phyloP scores from a whole-genome alignment of 2,113 vertebrate genomes.

The Mobula birostris region DNA sequence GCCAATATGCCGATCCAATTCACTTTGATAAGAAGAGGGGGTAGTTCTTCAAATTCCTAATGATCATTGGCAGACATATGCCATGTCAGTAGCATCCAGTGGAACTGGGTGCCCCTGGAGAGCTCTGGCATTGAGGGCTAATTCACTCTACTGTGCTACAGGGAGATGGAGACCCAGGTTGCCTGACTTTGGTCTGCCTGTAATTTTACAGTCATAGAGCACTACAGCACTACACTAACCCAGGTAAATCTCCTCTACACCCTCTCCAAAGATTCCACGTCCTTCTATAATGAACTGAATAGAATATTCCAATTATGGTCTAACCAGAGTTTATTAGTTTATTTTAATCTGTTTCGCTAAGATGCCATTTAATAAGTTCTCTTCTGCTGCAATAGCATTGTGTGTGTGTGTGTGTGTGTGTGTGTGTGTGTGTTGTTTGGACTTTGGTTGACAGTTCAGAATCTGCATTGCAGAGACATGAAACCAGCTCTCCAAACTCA shows the following conservation, averaged over 20 bases:
- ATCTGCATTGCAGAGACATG: slow-evolving; percentile 3
- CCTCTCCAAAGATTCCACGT: too few species aligned
- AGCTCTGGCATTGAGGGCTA: neutral
- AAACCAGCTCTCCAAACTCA: neutral
- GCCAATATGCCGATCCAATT: neutral
- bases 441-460: neutral
- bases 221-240: too few species aligned
- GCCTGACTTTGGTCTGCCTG: neutral
- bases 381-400: neutral
- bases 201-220: neutral
- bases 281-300: too few species aligned
- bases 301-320: too few species aligned
- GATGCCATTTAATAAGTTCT: neutral
- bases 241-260: too few species aligned
- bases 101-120: neutral
- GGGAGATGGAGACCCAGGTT: neutral
- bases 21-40: neutral
- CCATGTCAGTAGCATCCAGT: neutral
- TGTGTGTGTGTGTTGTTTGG: neutral
- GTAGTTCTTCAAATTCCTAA: neutral
- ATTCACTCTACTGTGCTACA: neutral
- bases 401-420: neutral
- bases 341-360: neutral
- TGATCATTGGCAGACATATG: neutral
- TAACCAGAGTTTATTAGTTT: neutral